Percentiles rank a stretch among this genome's conserved stretches.
Evolutionary conservation across 2,113 vertebrate species (phyloP).

Genomic region (Xiphophorus couchianus): DNA sequence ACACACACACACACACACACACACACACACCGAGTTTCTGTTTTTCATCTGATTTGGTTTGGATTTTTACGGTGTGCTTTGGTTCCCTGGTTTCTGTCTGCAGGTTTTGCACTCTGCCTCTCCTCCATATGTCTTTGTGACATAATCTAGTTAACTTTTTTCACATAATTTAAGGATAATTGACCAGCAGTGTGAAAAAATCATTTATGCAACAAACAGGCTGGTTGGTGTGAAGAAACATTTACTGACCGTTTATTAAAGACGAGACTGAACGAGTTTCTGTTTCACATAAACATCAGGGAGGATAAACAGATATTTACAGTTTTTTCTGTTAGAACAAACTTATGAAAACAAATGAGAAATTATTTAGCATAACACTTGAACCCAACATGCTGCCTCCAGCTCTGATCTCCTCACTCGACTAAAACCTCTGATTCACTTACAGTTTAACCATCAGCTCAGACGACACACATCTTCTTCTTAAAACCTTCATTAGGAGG

Average conservation of each 20-base stretch:
- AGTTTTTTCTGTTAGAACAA: conserved; percentile 11
- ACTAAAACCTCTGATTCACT: conserved; percentile 54
- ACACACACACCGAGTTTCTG: too few relatives aligned
- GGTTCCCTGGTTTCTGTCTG: neutral
- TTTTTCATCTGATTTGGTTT: neutral
- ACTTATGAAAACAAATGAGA: conserved; percentile 1
- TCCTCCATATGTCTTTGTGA: too few relatives aligned
- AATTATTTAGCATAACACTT: conserved; percentile 13
- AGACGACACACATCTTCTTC: neutral
- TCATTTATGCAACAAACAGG: neutral
- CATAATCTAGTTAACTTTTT: too few relatives aligned
- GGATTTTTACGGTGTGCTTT: neutral
- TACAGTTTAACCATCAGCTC: conserved; percentile 54
- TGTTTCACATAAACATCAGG: conserved; percentile 9
- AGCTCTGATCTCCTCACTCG: neutral
- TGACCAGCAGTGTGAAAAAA: neutral
- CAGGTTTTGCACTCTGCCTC: too few relatives aligned
- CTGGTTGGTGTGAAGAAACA: neutral
- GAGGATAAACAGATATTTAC: conserved; percentile 5
- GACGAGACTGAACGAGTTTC: conserved; percentile 43
- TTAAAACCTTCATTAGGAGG: neutral
- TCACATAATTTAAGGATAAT: neutral
- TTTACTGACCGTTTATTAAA: conserved; percentile 35
- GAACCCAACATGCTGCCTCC: conserved; percentile 1
- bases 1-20: too few relatives aligned